Evolutionary conservation across 2,797 vertebrate genomes (phyloP), one percentile per base, ranked within the genome.

Genomic region (Helicolenus hilgendorfi): DNA sequence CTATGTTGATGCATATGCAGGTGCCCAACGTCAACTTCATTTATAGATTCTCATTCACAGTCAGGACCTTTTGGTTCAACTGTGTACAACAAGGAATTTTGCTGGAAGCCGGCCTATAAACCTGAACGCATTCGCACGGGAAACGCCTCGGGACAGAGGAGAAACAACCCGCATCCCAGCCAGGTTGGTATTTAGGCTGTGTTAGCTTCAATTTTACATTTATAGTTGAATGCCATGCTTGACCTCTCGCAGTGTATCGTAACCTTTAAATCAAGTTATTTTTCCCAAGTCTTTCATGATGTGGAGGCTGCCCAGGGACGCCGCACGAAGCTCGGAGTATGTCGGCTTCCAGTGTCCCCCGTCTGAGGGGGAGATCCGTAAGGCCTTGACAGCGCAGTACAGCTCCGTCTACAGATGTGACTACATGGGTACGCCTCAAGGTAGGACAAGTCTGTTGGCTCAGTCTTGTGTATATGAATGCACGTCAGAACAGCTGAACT

Each of bases 61-160:
- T 88, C 89, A 41, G 91, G 96, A 72, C 95, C 96, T 27, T 82
- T 97, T 79, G 92, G 94, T 74, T 93, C 90, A 53, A 97, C 95
- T 78, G 91, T 92, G 71, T 98, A 98, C 86, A 96, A 64, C 59
- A 93, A 97, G 36, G 97, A 98, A 7, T 98, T 96, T 78, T 35
- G 75, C 76, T 97, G 97, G 97, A 98, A 97, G 89, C 68, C 95
- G 15, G 78, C 59, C 73, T 91, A 91, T 83, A 97, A 96, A 84
- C 91, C 96, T 73, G 94, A 96, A 62, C 76, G 84, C 60, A 95
- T 97, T 67, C 88, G 67, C 29, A 86, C 84, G 60, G 92, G 89
- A 13, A 91, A 95, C 63, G 84, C 95, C 60, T 95, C 94, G 59
- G 95, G 93, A 75, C 72, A 84, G 58, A 88, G 89, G 65, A 97